phyloP scores from a whole-genome alignment of 2,113 vertebrate species.

The Struthio camelus region DNA sequence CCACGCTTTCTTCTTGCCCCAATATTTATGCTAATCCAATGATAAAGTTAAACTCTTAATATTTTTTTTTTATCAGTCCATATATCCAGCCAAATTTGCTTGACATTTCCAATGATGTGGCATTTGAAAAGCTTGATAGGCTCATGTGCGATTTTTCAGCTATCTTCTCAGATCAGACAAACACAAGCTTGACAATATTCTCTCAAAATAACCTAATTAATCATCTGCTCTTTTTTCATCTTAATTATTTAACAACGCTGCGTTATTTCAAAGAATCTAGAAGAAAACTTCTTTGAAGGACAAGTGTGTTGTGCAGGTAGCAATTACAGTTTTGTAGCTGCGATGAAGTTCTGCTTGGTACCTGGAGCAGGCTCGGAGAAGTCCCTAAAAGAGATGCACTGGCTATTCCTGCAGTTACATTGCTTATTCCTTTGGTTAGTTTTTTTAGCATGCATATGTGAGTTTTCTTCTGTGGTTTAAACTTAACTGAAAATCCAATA shows the following conservation, averaged over 20 bases:
- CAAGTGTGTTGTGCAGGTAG: rapidly evolving
- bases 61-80: neutral
- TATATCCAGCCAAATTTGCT: neutral
- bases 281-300: no score
- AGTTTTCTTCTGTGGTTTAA: neutral
- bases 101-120: neutral
- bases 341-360: neutral
- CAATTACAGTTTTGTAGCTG: neutral
- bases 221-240: neutral
- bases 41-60: neutral
- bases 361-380: neutral
- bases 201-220: neutral
- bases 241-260: neutral
- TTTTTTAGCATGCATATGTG: neutral
- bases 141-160: neutral
- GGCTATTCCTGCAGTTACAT: neutral
- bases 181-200: neutral
- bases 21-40: neutral
- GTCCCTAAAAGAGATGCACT: rapidly evolving
- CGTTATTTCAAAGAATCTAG: rapidly evolving
- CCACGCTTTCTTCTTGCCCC: neutral
- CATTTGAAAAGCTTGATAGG: neutral
- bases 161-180: neutral
- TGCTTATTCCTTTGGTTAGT: neutral
- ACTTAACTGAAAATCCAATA: neutral